These are phyloP conservation scores for Drosophila sechellia DNA, from an alignment of 1,140 invertebrate species.

Conservation along the genomic window DNA sequence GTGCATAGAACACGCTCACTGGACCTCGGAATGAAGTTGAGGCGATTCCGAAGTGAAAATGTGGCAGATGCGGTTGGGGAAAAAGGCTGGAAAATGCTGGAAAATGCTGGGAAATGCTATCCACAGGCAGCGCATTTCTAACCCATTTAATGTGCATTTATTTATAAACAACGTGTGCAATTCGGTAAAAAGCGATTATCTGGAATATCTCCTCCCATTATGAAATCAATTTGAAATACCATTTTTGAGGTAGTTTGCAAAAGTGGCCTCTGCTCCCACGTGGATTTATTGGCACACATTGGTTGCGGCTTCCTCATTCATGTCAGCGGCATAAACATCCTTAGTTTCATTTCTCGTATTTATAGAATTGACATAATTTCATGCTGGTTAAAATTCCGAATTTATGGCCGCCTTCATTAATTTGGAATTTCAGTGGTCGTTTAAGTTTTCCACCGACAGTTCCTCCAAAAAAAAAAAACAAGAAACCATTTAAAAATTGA, in stretches of 20 bases:
- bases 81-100: neutral
- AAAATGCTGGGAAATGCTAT: neutral
- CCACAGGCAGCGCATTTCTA: slow-evolving; percentile 25
- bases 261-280: slow-evolving; percentile 4
- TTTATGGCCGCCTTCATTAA: slow-evolving; percentile 66
- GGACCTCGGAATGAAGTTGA: slow-evolving; percentile 18
- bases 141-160: slow-evolving; percentile 37
- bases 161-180: slow-evolving; percentile 30
- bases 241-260: slow-evolving; percentile 16
- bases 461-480: slow-evolving; percentile 24
- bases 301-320: slow-evolving; percentile 34
- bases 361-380: slow-evolving; percentile 80
- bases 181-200: slow-evolving; percentile 32
- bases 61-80: neutral
- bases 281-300: slow-evolving; percentile 15
- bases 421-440: slow-evolving; percentile 46
- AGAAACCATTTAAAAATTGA: slow-evolving; percentile 39
- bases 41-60: neutral
- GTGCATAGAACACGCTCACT: slow-evolving; percentile 51
- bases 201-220: slow-evolving; percentile 41
- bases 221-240: slow-evolving; percentile 11
- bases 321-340: slow-evolving; percentile 64
- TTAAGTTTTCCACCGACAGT: slow-evolving; percentile 28
- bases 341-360: slow-evolving; percentile 57
- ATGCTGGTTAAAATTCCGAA: slow-evolving; percentile 58